Evolutionary conservation across 2,797 vertebrate species (phyloP).

Genomic region (Sebastes aleutianus): DNA sequence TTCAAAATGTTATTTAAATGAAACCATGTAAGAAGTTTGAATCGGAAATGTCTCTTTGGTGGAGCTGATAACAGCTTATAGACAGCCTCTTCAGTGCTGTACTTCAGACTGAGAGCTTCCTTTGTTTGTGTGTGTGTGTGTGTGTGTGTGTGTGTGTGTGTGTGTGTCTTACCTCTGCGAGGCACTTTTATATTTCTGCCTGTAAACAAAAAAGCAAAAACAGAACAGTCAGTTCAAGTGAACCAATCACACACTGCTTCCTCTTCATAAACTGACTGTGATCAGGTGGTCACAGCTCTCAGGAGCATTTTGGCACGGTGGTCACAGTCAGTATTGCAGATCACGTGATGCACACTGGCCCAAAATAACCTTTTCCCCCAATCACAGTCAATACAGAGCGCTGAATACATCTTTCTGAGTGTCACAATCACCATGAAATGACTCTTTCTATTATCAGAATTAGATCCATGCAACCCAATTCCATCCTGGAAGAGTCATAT

Average conservation of each 20-base stretch:
- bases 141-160: slow-evolving; percentile 11
- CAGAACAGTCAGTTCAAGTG: slow-evolving; percentile 10
- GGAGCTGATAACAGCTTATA: background rate
- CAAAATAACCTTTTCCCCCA: background rate
- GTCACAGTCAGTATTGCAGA: background rate
- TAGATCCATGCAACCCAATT: too few species aligned
- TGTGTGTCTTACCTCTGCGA: slow-evolving; percentile 70
- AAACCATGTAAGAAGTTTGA: background rate
- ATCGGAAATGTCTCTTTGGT: background rate
- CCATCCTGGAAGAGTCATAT: too few species aligned
- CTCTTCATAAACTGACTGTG: background rate
- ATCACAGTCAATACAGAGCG: too few species aligned
- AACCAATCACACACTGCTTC: background rate
- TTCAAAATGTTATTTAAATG: background rate
- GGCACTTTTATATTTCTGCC: slow-evolving; percentile 78
- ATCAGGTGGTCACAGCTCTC: background rate
- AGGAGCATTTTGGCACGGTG: background rate
- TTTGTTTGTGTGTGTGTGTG: background rate
- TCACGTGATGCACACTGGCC: background rate
- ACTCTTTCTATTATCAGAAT: too few species aligned
- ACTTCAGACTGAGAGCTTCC: background rate
- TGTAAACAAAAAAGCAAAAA: slow-evolving; percentile 57
- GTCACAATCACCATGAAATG: too few species aligned
- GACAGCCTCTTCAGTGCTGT: background rate
- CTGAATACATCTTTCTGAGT: too few species aligned